Evolutionary conservation across 2,113 vertebrate genomes (phyloP), one percentile per base, ranked within the genome.

Genomic region (Myrmecophaga tridactyla): DNA sequence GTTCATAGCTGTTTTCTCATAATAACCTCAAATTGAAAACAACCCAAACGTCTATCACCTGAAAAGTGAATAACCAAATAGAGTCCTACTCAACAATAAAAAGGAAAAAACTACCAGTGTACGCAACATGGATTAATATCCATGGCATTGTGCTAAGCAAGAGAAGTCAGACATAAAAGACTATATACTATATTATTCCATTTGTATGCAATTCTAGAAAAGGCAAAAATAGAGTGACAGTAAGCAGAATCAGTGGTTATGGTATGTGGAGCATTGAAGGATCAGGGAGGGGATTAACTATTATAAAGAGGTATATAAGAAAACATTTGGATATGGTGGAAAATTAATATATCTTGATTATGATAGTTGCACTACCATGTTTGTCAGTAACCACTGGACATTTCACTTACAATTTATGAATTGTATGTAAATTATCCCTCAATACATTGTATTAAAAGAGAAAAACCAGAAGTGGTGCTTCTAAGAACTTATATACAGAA

Each of bases 401-500:
- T 14, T 75, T 25, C 34, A 86, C n/a, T 70, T 41, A 58, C 46
- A 82, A 83, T 25, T 51, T 83, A 41, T 83, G 39, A 82, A 27
- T 80, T 65, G 11, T 65, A 65, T 51, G 14, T 83, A 75, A 92
- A n/a, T 67, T 63, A 36, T 91, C 31, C 31, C 34, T 89, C 29
- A 67, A 63, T 78, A 90, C 83, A 60, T 23, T 39, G 4, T 34
- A 36, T 70, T 76, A 56, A 77, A 31, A 51, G 53, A 56, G 20
- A 69, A 95, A 78, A 85, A 82, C n/a, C 21, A 65, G 15, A 83
- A 88, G 77, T 46, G 53, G 25, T 23, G 53, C 51, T 46, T 83
- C 60, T 83, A 91, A 94, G 41, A 87, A 73, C 69, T 96, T 70
- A 63, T 65, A 58, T 67, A 89, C n/a, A 23, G 36, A 63, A 89